phyloP scores from a whole-genome alignment of 2,797 vertebrate species.

The Lagocephalus sceleratus region DNA sequence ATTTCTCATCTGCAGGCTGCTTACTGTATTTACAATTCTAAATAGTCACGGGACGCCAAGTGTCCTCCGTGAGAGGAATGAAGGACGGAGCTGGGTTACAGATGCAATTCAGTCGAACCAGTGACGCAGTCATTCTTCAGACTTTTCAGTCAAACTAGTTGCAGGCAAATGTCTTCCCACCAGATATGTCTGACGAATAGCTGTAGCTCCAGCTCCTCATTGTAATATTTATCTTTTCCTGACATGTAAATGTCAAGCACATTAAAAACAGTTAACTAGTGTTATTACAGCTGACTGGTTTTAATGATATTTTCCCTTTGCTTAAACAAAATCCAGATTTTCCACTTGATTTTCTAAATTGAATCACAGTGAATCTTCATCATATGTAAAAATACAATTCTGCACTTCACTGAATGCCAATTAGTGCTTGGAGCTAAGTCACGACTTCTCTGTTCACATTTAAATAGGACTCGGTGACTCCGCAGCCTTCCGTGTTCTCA shows the following conservation, averaged over 20 bases:
- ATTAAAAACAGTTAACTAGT: constrained; percentile 3
- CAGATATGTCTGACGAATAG: constrained; percentile 25
- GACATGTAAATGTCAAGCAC: constrained; percentile 23
- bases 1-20: constrained; percentile 12
- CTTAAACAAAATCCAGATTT: constrained; percentile 19
- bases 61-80: constrained; percentile 17
- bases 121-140: constrained; percentile 33
- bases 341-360: constrained; percentile 2
- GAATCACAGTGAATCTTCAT: constrained; percentile 17
- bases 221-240: constrained; percentile 2
- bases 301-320: constrained; percentile 14
- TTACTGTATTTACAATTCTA: constrained; percentile 14
- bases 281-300: constrained; percentile 12
- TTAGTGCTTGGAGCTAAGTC: constrained; percentile 10
- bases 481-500: constrained; percentile 20
- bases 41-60: constrained; percentile 11
- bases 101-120: constrained; percentile 30
- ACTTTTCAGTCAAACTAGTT: constrained; percentile 17
- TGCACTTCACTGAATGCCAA: constrained; percentile 22
- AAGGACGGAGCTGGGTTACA: constrained; percentile 20
- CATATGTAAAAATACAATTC: constrained; percentile 8
- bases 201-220: constrained; percentile 10
- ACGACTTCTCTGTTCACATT: constrained; percentile 26
- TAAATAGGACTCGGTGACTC: constrained; percentile 26
- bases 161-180: constrained; percentile 6